Evolutionary conservation across 2,888 invertebrate genomes (phyloP).

Genomic region (Morinoia aosen): DNA sequence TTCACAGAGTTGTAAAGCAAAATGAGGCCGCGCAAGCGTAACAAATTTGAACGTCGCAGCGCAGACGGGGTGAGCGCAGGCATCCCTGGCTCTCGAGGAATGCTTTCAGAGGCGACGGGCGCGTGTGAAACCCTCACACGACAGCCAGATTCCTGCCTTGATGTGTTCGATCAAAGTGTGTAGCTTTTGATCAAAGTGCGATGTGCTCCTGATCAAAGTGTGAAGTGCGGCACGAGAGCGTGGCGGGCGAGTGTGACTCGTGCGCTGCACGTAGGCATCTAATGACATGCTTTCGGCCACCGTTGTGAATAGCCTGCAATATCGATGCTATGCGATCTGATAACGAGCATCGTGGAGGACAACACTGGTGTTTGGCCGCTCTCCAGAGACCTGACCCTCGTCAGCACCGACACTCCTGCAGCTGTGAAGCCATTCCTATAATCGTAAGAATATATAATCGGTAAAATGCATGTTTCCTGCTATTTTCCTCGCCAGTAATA

Average conservation of each 20-base stretch:
- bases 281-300: background rate
- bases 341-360: background rate
- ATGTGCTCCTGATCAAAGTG: slow-evolving; percentile 2
- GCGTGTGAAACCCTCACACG: background rate
- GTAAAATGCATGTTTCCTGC: too few relatives aligned
- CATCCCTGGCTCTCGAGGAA: background rate
- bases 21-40: background rate
- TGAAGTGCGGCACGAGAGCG: background rate
- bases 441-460: background rate
- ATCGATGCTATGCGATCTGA: background rate
- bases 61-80: background rate
- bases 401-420: background rate
- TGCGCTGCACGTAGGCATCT: background rate
- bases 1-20: background rate
- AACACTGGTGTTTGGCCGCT: too few relatives aligned
- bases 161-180: slow-evolving; percentile 24
- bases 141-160: background rate
- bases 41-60: background rate
- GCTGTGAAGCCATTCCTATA: background rate
- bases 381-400: background rate
- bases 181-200: background rate
- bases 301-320: background rate
- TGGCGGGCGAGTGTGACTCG: background rate
- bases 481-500: too few relatives aligned
- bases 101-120: background rate